Conservation (phyloP, 2,888 invertebrate genomes). For the Pristionchus japonicus region DNA sequence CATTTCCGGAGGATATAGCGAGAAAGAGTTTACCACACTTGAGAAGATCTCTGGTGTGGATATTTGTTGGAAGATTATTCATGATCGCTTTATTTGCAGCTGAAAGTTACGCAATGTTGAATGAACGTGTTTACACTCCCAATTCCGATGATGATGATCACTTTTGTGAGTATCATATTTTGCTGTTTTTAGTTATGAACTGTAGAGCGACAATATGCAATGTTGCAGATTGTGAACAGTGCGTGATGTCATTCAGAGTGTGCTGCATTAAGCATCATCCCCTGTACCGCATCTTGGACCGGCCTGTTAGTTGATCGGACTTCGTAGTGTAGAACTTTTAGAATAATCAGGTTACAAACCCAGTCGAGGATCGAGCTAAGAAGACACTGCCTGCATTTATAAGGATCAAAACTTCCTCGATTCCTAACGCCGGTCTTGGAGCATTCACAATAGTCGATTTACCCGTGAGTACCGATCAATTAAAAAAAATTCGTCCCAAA, state of each 20-base stretch:
- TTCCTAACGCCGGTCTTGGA: constrained; percentile 64
- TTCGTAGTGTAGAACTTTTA: neutral
- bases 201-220: too few relatives aligned
- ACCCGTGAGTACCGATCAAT: constrained; percentile 51
- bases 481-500: too few relatives aligned
- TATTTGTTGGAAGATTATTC: neutral
- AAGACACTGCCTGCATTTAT: constrained; percentile 60
- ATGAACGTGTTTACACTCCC: neutral
- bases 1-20: neutral
- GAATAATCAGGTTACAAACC: neutral
- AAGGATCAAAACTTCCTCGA: constrained; percentile 56
- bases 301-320: neutral
- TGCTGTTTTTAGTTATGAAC: neutral
- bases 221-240: constrained; percentile 38
- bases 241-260: constrained; percentile 15
- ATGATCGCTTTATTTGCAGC: neutral
- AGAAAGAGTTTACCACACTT: neutral
- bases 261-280: constrained; percentile 25
- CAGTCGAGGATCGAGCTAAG: constrained; percentile 48
- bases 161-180: neutral
- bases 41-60: constrained; percentile 36
- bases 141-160: constrained; percentile 32
- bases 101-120: neutral
- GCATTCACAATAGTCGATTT: constrained; percentile 59
- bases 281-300: constrained; percentile 37